Evolutionary conservation across 2,113 vertebrate genomes (phyloP).

Genomic region (Natator depressus): DNA sequence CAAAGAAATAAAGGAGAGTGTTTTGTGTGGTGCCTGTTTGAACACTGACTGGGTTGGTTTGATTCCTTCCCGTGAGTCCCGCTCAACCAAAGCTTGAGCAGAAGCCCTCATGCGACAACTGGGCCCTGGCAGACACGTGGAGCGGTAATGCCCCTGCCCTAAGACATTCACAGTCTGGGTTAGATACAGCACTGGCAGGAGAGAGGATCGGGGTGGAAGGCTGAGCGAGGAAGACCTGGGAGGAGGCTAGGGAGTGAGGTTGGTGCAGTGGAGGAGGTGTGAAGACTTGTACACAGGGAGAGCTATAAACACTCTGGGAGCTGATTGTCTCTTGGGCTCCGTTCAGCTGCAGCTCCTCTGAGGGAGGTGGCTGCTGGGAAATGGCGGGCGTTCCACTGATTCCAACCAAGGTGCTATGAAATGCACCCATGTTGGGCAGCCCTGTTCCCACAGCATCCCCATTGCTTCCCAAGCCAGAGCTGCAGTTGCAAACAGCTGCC

Average conservation of each 20-base stretch:
- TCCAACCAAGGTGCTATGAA: too few relatives aligned
- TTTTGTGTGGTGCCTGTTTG: neutral
- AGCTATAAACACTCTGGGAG: neutral
- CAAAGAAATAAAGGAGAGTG: slow-evolving; percentile 30
- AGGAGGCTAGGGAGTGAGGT: neutral
- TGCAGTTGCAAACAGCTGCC: neutral
- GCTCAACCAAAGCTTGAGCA: neutral
- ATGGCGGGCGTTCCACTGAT: neutral
- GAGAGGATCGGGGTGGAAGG: neutral
- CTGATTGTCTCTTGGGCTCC: neutral
- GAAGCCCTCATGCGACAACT: neutral
- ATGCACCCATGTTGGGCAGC: too few relatives aligned
- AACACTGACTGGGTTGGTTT: neutral
- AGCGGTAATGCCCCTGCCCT: fast-evolving
- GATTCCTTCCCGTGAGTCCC: neutral
- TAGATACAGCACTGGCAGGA: fast-evolving
- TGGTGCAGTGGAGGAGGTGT: fast-evolving
- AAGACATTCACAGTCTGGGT: neutral
- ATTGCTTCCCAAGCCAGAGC: neutral
- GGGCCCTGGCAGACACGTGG: fast-evolving
- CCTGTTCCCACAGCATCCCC: neutral
- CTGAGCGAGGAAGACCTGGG: fast-evolving
- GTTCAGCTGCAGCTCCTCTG: too few relatives aligned
- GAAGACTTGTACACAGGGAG: neutral
- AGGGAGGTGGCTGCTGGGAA: neutral